Evolutionary conservation across 2,797 vertebrate genomes (phyloP).

Genomic region (Platalea minor): DNA sequence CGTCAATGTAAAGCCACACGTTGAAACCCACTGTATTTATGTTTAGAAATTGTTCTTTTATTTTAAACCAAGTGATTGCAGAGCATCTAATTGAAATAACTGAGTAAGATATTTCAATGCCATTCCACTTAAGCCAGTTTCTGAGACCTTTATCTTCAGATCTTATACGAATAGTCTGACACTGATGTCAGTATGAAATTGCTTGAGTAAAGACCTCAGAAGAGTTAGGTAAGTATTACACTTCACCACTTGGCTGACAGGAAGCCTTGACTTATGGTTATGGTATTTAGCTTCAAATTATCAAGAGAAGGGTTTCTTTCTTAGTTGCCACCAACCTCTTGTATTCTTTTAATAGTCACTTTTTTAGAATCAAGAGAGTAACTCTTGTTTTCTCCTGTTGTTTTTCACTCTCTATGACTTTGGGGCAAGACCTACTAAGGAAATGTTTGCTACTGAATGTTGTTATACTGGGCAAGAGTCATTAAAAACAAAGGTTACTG

Average conservation of each 20-base stretch:
- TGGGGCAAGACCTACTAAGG: neutral
- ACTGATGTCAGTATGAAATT: slow-evolving; percentile 55
- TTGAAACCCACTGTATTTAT: neutral
- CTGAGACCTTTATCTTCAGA: slow-evolving; percentile 48
- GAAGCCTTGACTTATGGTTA: slow-evolving; percentile 30
- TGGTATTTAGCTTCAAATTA: slow-evolving; percentile 27
- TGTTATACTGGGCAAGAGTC: neutral
- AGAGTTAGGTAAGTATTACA: slow-evolving; percentile 43
- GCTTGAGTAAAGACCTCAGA: slow-evolving; percentile 40
- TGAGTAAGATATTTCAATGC: neutral
- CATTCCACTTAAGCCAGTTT: slow-evolving; percentile 42
- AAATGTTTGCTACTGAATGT: neutral
- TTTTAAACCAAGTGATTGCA: slow-evolving; percentile 38
- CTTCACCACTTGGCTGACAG: slow-evolving; percentile 26
- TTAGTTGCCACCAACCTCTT: neutral
- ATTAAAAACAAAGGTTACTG: neutral
- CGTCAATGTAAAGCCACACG: slow-evolving; percentile 33
- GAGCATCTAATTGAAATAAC: slow-evolving; percentile 18
- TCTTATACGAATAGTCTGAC: slow-evolving; percentile 21
- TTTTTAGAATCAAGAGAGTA: neutral
- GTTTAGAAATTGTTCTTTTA: slow-evolving; percentile 31
- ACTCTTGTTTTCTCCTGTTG: neutral
- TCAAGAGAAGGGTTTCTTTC: neutral
- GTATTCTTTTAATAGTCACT: neutral
- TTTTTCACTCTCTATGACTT: neutral